A percentile compares a stretch with the other conserved stretches of the same genome.
phyloP scores from a whole-genome alignment of 2,113 vertebrate species.

The Leuciscus idus region DNA sequence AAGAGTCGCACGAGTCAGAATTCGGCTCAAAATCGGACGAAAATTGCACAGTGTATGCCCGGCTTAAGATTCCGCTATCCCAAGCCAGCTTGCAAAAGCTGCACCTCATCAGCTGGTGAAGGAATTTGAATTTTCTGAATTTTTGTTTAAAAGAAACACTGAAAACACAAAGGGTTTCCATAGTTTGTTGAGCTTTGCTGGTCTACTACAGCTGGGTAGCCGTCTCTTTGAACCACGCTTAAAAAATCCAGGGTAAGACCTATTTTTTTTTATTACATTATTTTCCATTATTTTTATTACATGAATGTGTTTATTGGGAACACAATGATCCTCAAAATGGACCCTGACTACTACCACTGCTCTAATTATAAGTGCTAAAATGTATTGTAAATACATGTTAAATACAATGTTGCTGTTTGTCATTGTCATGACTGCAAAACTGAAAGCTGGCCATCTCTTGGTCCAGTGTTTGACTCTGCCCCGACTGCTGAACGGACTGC shows the following conservation, averaged over 20 bases:
- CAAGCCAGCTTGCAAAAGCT: slow-evolving; percentile 13
- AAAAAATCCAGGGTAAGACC: too few relatives aligned
- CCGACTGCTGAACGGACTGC: too few relatives aligned
- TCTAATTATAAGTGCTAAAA: background rate
- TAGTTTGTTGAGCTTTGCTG: too few relatives aligned
- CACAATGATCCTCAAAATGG: background rate
- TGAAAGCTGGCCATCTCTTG: too few relatives aligned
- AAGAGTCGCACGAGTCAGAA: too few relatives aligned
- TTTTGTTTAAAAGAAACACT: slow-evolving; percentile 24
- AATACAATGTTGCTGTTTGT: too few relatives aligned
- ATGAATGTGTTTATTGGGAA: background rate
- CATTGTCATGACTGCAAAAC: too few relatives aligned
- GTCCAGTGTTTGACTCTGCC: too few relatives aligned
- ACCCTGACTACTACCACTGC: background rate
- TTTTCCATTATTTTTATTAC: background rate
- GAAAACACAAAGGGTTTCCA: slow-evolving; percentile 23
- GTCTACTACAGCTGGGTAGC: too few relatives aligned
- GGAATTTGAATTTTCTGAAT: background rate
- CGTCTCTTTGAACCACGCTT: background rate
- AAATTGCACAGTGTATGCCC: too few relatives aligned
- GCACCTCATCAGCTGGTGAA: slow-evolving; percentile 9
- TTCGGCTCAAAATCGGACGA: too few relatives aligned
- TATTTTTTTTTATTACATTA: too few relatives aligned
- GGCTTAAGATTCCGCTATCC: background rate
- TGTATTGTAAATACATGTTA: background rate